A percentile compares a stretch with the other conserved stretches of the same genome.
Evolutionary conservation across 2,797 vertebrate genomes (phyloP).

Genomic region (Enteromius argenteus): DNA sequence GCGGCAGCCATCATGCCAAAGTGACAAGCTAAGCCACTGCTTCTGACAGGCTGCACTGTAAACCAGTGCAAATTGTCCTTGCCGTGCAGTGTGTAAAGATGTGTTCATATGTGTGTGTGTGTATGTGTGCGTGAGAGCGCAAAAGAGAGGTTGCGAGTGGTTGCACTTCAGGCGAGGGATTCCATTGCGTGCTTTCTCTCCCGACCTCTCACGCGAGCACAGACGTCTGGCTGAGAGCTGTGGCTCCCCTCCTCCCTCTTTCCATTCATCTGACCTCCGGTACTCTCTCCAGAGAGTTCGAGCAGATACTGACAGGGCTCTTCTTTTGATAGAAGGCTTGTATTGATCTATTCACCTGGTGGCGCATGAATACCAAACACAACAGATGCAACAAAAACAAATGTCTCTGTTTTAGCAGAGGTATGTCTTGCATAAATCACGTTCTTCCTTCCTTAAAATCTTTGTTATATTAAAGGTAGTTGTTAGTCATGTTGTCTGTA

Average conservation of each 20-base stretch:
- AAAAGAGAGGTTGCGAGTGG: constrained; percentile 44
- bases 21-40: constrained; percentile 52
- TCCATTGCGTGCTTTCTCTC: constrained; percentile 64
- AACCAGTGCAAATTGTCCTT: constrained; percentile 49
- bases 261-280: constrained; percentile 42
- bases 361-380: constrained; percentile 62
- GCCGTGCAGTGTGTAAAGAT: constrained; percentile 45
- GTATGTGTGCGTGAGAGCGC: constrained; percentile 35
- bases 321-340: constrained; percentile 67
- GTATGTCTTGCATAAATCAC: constrained; percentile 25
- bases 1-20: constrained; percentile 48
- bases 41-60: constrained; percentile 52
- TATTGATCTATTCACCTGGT: constrained; percentile 65
- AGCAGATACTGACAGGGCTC: constrained; percentile 66
- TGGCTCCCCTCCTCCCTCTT: constrained; percentile 38
- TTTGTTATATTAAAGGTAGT: not conserved
- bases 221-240: constrained; percentile 56
- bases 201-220: constrained; percentile 69
- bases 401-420: constrained; percentile 45
- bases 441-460: not conserved
- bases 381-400: constrained; percentile 53
- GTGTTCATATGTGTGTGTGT: constrained; percentile 47
- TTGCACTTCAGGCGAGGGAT: constrained; percentile 48
- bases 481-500: not conserved
- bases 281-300: constrained; percentile 57